These are phyloP conservation scores for Drosophila oshimai DNA, from an alignment of 1,140 invertebrate genomes.

Conservation along the genomic window DNA sequence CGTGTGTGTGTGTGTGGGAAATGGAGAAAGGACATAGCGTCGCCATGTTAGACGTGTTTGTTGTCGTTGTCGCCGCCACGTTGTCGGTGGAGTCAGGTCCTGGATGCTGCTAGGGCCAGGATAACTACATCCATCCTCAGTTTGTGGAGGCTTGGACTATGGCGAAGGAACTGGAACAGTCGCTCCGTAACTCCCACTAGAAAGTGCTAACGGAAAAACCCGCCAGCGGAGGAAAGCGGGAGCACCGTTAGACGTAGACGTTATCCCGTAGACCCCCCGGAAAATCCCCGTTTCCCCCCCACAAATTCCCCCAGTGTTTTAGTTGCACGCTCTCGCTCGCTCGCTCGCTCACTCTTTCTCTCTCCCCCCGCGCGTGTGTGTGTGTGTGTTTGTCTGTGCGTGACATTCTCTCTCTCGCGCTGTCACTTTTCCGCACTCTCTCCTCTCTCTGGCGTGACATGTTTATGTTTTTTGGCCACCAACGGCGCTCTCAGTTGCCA, in stretches of 20 bases:
- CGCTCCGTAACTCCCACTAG: conserved; percentile 33
- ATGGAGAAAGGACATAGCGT: conserved; percentile 54
- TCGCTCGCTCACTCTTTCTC: conserved; percentile 27
- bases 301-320: conserved; percentile 56
- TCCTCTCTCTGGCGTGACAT: conserved; percentile 57
- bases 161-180: conserved; percentile 33
- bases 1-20: conserved; percentile 19
- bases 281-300: conserved; percentile 15
- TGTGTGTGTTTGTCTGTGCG: neutral
- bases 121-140: neutral
- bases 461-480: conserved; percentile 79
- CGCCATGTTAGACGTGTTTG: conserved; percentile 48
- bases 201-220: conserved; percentile 54
- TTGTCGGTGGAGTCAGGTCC: conserved; percentile 31
- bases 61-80: conserved; percentile 48
- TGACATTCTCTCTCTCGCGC: conserved; percentile 23
- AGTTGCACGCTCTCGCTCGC: conserved; percentile 45
- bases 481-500: conserved; percentile 66
- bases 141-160: neutral
- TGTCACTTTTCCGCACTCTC: conserved; percentile 16
- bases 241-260: conserved; percentile 44
- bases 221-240: conserved; percentile 49
- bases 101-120: conserved; percentile 4
- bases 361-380: neutral
- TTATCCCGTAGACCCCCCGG: conserved; percentile 24